Evolutionary conservation across 2,888 invertebrate genomes (phyloP), one percentile per base, ranked within the genome.

Genomic region (Plagodis pulveraria): DNA sequence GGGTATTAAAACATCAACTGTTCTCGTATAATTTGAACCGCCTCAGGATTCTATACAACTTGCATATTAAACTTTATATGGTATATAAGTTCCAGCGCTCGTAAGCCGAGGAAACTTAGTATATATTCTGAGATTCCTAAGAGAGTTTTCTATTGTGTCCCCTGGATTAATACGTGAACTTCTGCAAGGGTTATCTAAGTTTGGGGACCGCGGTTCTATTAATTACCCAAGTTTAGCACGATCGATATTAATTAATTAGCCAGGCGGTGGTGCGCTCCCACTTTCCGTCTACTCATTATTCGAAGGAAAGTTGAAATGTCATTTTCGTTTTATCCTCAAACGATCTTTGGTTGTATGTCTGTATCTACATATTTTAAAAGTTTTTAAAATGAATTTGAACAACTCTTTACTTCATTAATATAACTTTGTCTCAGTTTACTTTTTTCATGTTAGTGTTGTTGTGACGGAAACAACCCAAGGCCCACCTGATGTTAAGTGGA

Each of bases 181-280:
- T 86, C 72, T 66, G 76, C 83, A 86, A 88, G 87, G 88, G 84
- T 89, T 87, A 85, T 84, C 87, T 84, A 85, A 88, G 87, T 87
- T 85, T 63, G 78, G 83, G 81, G 78, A 84, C 84, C 83, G 80
- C 84, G 85, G 85, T 87, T 83, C 86, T 89, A 89, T 87, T 89
- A 89, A 89, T 90, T 90, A 88, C 82, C 74, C 72, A 84, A 89
- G 81, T 91, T 89, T 69, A 68, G 62, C 69, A 63, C 73, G 80
- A 80, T 84, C 86, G 82, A 86, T 87, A 80, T 84, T 82, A 87
- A 87, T 89, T 88, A 87, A 88, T 89, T 86, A 86, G 76, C 77
- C 82, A 79, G 73, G 79, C 72, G 9, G 50, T 59, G 73, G 73
- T 43, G 9, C 49, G 51, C 35, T 47, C 40, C 52, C 47, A 53